Evolutionary conservation across 2,113 vertebrate species (phyloP), one percentile per base, ranked within the genome.

Genomic region (rat (Rattus norvegicus)): DNA sequence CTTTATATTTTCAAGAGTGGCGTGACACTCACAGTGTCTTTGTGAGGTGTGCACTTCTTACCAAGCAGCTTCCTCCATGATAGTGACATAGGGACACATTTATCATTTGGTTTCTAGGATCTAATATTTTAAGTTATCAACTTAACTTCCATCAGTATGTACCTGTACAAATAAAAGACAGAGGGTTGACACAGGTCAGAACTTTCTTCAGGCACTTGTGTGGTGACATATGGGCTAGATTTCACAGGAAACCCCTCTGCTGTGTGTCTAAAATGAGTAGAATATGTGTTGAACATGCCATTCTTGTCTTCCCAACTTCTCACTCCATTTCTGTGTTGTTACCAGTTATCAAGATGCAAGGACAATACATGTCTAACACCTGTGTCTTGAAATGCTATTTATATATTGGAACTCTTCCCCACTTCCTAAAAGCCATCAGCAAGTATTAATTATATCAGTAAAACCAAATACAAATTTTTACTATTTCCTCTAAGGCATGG

Each of bases 51-150:
- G 73, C 16, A 4, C 85, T 93, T 95, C 90, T 90, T 80, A 90
- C 89, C 59, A 75, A 39, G 89, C 90, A 94, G 90, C 59, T 26
- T 79, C 52, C 26, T 79, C 39, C 52, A 59, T 95, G 94, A 91
- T 69, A 93, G 95, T 77, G 80, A 97, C 84, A 59, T 1, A 43
- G 59, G 67, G 65, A 92, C 33, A 20, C 43, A 83, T 95, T 91
- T 76, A 94, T 95, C 91, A 91, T 89, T 94, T 69, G 2, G n/a
- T 61, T 75, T 39, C 20, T 75, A 75, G 72, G 9, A 75, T 43
- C n/a, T 75, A 84, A 76, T 92, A 79, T 93, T 95, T 92, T 96
- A 92, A 97, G 88, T 96, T 91, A 95, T 88, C 91, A 84, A 69
- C 89, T 93, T 90, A 96, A 43, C 83, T 95, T 76, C 75, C 43